A percentile compares a stretch with the other conserved stretches of the same genome.
phyloP scores from a whole-genome alignment of 2,888 invertebrate species.

The Uloborus plumipes region DNA sequence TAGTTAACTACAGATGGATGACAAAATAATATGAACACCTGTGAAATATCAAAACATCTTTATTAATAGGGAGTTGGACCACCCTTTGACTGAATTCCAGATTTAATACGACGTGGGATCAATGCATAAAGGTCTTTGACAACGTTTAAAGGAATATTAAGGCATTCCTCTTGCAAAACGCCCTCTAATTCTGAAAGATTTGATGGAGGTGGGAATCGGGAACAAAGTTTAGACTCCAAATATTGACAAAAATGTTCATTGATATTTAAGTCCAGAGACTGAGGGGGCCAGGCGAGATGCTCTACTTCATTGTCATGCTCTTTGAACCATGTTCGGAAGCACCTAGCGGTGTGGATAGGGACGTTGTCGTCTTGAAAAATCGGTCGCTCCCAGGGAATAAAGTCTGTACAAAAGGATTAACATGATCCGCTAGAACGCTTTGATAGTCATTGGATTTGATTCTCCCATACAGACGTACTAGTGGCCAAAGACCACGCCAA shows the following conservation, averaged over 20 bases:
- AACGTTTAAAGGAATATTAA: constrained; percentile 27
- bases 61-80: too few species aligned
- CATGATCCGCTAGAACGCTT: too few species aligned
- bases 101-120: constrained; percentile 23
- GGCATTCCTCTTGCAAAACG: constrained; percentile 19
- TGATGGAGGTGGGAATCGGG: constrained; percentile 7
- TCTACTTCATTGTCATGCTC: constrained; percentile 24
- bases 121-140: constrained; percentile 29
- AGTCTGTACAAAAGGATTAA: not conserved
- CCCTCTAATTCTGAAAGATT: constrained; percentile 2
- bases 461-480: too few species aligned
- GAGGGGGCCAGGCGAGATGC: too few species aligned
- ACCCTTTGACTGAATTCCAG: constrained; percentile 21
- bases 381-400: constrained; percentile 7
- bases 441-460: too few species aligned
- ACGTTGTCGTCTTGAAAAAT: not conserved
- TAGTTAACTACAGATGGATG: too few species aligned
- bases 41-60: too few species aligned
- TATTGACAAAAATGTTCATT: constrained; percentile 1
- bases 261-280: too few species aligned
- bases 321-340: constrained; percentile 10
- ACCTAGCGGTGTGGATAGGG: constrained; percentile 1
- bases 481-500: too few species aligned
- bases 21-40: too few species aligned
- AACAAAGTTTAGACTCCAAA: too few species aligned